Base-by-base conservation (phyloP, 1,140 invertebrate species). In the Aphelenchoides fujianensis region DNA sequence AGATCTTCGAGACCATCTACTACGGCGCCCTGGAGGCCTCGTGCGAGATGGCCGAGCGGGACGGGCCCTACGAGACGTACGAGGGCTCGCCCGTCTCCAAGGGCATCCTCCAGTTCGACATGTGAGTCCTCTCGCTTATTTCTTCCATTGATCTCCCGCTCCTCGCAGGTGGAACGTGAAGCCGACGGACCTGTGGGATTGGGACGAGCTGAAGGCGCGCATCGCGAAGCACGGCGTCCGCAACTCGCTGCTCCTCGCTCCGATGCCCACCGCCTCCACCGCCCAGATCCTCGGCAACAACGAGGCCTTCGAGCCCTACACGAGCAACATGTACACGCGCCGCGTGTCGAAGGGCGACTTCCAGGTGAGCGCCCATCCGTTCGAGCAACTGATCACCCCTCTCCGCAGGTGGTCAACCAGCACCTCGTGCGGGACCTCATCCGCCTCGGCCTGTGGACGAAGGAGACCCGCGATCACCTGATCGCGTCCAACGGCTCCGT, bases 201-300 rank as follows among this genome's bases (percentile, higher is more conserved):
- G 96, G 96, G 79, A 84, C 19, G 85, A 80, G 12, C 86, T 99
- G 34, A 94, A 94, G 85, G 88, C 87, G 73, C 91, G 92, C 81
- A 97, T 99, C 79, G 89, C 90, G 7, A 89, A 92, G 85, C 88
- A 94, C 87, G 97, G 97, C 30, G 87, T 99, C 0, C 87, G 95
- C 59, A 99, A 99, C 88, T 97, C 94, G 16, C 87, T 99, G 5
- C 86, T 99, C 1, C 76, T 98, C 59, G 95, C 97, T 0, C 95
- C 95, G 0, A 99, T 98, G 96, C 97, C 96, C 1, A 99, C 96
- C 9, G 95, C 96, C 12, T 97, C 95, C 0, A 99, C 97, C 0
- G 95, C 96, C 3, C 96, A 98, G 87, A 99, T 99, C 82, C 88
- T 99, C 34, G 97, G 96, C 16, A 98, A 98, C 81, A 98, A 98